Evolutionary conservation across 1,140 invertebrate genomes (phyloP), one percentile per base, ranked within the genome.

Genomic region (Grapholita molesta): DNA sequence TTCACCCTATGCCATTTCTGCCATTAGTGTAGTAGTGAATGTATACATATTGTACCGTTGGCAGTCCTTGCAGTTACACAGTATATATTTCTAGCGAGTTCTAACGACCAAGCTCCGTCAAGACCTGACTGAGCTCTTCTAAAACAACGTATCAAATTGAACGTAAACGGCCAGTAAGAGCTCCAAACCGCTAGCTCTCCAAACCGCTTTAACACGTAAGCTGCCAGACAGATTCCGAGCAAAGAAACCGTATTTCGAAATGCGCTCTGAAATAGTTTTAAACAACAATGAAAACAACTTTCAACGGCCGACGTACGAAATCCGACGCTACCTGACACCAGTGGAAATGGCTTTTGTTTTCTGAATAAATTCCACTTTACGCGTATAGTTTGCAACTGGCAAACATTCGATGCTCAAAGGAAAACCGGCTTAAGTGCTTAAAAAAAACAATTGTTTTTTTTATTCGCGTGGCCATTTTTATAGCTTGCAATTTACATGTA

Each of bases 291-390:
- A 57, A 57, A 57, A 57, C 53, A 57, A 57, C 53, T 57, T 57
- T 57, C 53, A 57, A 25, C 53, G 23, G 23, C 21, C 23, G 21
- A 25, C 12, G 23, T 18, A 42, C 64, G 38, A 67, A 69, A 72
- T 64, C 68, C 69, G 25, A 71, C 71, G 70, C 66, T 74, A 77
- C 75, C 71, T 77, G 75, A 75, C 70, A 70, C 71, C 66, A 67
- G 55, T 69, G 53, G 71, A 79, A 79, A 77, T 79, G 69, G 73
- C 75, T 75, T 79, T 79, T 79, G 75, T 77, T 79, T 75, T 65
- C 71, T 66, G 69, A 73, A 76, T 77, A 75, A 79, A 79, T 74
- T 74, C 69, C 66, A 74, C 68, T 71, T 61, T 67, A 73, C 68
- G 61, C 72, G 64, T 66, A 72, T 74, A 77, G 68, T 72, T 72